Evolutionary conservation across 2,888 invertebrate genomes (phyloP), one percentile per base, ranked within the genome.

Genomic region (Patella ulyssiponensis): DNA sequence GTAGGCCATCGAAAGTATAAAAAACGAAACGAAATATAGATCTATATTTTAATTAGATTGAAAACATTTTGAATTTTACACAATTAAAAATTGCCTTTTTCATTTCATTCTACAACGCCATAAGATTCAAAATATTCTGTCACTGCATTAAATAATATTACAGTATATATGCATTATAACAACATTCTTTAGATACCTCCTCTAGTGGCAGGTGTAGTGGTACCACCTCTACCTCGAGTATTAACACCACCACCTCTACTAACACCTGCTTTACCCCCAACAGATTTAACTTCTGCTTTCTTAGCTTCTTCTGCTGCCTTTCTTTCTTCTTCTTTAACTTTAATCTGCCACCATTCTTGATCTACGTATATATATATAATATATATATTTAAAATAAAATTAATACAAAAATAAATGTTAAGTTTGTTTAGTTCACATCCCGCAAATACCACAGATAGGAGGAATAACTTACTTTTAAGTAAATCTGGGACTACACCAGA

Each of bases 331-430:
- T 80, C 83, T 75, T 87, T 86, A 12, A 84, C 72, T 75, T 84
- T 86, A 14, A 87, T 86, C 69, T 87, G 86, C 88, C 88, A 91
- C 91, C 91, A 91, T 74, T 85, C 81, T 81, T 91, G 90, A 54
- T 79, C 90, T 90, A 69, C 12, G 74, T 20, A 76, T 69, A 75
- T 33, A 69, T 75, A 71, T 71, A 52, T 76, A 23, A 27, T 71
- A 71, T 71, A 20, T 76, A 5, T 76, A 20, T 64, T 51, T 44
- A 69, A 44, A 69, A 69, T 52, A 12, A 20, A 53, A 5, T 27
- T 51, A 54, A 44, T 33, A 33, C 33, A 33, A 33, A 33, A 33
- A 33, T 33, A 33, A 33, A 44, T 44, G 44, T 44, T 44, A 44
- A 44, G 0, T 44, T 44, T 0, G 44, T 44, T 44, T 44, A 44